Evolutionary conservation across 2,797 vertebrate species (phyloP).

Genomic region (Enteromius afrohamiltoni): DNA sequence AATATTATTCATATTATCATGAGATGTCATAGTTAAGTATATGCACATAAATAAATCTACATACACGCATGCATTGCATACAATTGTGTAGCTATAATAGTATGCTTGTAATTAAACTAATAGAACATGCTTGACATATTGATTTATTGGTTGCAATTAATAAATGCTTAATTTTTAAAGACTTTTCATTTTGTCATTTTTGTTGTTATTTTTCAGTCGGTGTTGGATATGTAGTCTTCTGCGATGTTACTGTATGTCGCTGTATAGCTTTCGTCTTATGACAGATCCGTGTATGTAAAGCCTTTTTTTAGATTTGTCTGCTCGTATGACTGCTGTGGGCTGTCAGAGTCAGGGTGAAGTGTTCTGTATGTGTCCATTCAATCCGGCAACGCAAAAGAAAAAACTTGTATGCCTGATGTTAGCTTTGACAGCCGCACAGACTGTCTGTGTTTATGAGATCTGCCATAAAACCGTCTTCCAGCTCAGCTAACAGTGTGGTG

Average conservation of each 20-base stretch:
- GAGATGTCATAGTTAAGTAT: not conserved
- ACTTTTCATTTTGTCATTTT: not conserved
- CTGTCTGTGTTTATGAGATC: constrained; percentile 46
- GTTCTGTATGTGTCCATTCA: not conserved
- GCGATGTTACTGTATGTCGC: not conserved
- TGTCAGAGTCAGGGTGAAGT: not conserved
- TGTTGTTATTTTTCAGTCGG: not conserved
- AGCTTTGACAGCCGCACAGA: not conserved
- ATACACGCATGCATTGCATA: not conserved
- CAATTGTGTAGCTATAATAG: not conserved
- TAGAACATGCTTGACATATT: not conserved
- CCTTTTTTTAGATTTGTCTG: not conserved
- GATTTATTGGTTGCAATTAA: not conserved
- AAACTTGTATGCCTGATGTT: not conserved
- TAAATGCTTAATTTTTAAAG: not conserved
- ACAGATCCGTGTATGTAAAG: not conserved
- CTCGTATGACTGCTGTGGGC: not conserved
- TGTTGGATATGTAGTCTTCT: not conserved
- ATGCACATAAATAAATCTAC: not conserved
- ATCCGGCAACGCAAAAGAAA: not conserved
- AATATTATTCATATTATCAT: too few species aligned
- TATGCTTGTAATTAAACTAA: not conserved
- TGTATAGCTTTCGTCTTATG: not conserved
- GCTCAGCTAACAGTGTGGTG: not conserved
- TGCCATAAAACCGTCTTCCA: constrained; percentile 32